Base-by-base conservation (phyloP, 2,888 invertebrate genomes). In the Aphrophora alni region DNA sequence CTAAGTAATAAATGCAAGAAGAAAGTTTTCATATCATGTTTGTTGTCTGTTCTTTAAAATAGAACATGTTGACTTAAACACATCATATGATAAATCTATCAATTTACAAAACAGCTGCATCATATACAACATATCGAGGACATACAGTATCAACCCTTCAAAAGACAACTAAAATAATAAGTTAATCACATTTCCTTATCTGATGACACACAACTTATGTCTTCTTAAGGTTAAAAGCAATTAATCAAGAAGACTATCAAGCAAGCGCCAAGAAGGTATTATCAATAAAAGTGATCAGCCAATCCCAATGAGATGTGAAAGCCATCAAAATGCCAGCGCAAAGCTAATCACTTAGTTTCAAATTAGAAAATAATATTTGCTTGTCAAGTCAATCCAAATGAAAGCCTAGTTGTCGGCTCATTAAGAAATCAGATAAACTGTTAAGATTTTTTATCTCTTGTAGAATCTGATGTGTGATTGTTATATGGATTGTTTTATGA, bases 311-410 rank as follows among this genome's bases (percentile, higher is more conserved):
- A 59, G 59, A 59, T n/a, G 59, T 59, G 59, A 59, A 59, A 59
- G 59, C 59, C 59, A 59, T 59, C 59, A 59, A 59, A 59, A 59
- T 59, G 59, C 59, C 59, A 59, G 59, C 1, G 5, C 10, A 21
- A 21, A 59, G 59, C 21, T 59, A 59, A 59, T 59, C 59, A 59
- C 21, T 59, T 59, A 21, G 59, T 59, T 59, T 59, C 59, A 59
- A 59, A 59, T 59, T 59, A 59, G 59, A 59, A 59, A 59, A 59
- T 44, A 44, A 44, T 59, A 59, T 59, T 59, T 59, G 59, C 59
- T 59, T 59, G 59, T 59, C 59, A 59, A 59, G 59, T 59, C 59
- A 59, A 59, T 59, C 21, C 7, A n/a, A 59, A 12, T 59, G n/a
- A 59, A 59, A 4, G 44, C 59, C 21, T 21, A 59, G 59, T 59